phyloP scores from a whole-genome alignment of 2,888 invertebrate genomes.

The Meteorus cinctellus region DNA sequence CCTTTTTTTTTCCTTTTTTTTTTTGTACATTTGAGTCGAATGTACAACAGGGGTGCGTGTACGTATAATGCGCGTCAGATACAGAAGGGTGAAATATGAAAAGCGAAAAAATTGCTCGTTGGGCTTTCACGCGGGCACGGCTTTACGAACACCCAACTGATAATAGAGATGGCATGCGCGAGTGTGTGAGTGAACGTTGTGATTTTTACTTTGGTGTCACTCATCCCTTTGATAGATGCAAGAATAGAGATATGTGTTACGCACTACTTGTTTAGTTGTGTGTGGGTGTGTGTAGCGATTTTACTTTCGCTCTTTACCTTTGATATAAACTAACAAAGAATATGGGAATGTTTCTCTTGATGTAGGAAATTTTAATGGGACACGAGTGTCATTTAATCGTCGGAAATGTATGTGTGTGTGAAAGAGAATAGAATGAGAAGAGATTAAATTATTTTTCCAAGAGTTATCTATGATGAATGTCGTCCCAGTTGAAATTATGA shows the following conservation, averaged over 20 bases:
- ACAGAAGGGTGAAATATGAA: slow-evolving; percentile 2
- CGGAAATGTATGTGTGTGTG: neutral
- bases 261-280: no score
- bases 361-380: slow-evolving; percentile 24
- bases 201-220: slow-evolving; percentile 39
- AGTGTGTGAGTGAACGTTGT: slow-evolving; percentile 11
- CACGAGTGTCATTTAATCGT: neutral
- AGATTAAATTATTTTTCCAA: neutral
- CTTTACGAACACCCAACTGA: slow-evolving; percentile 26
- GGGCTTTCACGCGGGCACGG: slow-evolving; percentile 41
- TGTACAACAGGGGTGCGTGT: neutral
- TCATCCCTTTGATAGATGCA: slow-evolving; percentile 42
- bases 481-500: no score
- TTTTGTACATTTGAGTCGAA: neutral
- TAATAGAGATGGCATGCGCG: slow-evolving; percentile 38
- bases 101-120: slow-evolving; percentile 49
- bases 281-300: neutral
- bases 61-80: neutral
- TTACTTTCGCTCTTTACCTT: slow-evolving; percentile 41
- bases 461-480: no score
- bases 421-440: neutral
- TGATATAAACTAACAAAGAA: slow-evolving; percentile 50
- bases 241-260: neutral
- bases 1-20: neutral
- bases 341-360: slow-evolving; percentile 16